Conservation (phyloP, 2,113 vertebrate genomes). For the Hypocryptadius cinnamomeus region DNA sequence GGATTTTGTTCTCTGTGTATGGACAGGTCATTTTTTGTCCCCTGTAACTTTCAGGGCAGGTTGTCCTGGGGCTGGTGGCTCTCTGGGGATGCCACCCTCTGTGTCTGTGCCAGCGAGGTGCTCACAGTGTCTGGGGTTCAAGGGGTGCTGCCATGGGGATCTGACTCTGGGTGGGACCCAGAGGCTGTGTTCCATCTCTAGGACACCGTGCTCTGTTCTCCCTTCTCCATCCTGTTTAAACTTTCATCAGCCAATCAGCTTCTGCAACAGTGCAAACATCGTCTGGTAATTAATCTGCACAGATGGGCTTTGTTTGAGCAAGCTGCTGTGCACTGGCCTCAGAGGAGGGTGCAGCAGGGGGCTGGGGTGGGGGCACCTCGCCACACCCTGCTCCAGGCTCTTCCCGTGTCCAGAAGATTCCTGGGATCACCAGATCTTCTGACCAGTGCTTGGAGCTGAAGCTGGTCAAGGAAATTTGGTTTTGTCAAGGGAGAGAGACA, state of each 20-base stretch:
- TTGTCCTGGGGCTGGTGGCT: background rate
- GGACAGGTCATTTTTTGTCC: background rate
- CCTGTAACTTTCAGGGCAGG: background rate
- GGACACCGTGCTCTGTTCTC: background rate
- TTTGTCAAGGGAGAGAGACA: rapidly evolving
- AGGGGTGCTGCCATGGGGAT: rapidly evolving
- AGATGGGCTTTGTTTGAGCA: slow-evolving; percentile 50
- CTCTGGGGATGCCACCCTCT: background rate
- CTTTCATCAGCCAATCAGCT: background rate
- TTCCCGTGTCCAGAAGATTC: background rate
- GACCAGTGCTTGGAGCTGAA: background rate
- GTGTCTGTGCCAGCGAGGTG: background rate
- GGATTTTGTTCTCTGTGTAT: background rate
- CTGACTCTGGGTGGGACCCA: background rate
- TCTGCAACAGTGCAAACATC: background rate
- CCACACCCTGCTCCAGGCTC: background rate
- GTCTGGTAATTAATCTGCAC: background rate
- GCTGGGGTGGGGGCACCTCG: background rate
- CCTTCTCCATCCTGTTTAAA: slow-evolving; percentile 14
- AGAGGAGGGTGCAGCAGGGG: background rate
- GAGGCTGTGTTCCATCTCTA: background rate
- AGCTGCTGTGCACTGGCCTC: background rate
- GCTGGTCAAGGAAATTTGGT: background rate
- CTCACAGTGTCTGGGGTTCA: rapidly evolving
- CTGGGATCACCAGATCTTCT: background rate